phyloP scores from a whole-genome alignment of 2,797 vertebrate species.

The Neostethus bicornis region DNA sequence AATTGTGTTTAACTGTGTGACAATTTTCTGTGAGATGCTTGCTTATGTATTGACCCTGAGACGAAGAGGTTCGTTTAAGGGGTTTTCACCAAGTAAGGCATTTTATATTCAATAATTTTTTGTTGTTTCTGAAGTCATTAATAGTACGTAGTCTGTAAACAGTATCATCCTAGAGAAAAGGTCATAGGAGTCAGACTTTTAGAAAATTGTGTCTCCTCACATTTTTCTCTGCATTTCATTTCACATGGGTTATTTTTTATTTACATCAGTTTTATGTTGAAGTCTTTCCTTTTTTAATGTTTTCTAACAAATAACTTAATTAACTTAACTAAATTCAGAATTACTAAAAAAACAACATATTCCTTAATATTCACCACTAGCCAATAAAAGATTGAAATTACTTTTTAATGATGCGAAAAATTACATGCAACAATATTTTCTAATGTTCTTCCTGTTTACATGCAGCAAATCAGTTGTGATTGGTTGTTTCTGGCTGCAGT shows the following conservation, averaged over 20 bases:
- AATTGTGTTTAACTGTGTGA: slow-evolving; percentile 7
- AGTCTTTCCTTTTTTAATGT: not conserved
- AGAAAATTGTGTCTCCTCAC: not conserved
- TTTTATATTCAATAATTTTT: slow-evolving; percentile 62
- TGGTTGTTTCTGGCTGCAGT: slow-evolving; percentile 33
- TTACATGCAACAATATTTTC: slow-evolving; percentile 16
- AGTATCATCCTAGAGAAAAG: slow-evolving; percentile 9
- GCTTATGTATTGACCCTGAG: slow-evolving; percentile 21
- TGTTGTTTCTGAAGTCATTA: slow-evolving; percentile 47
- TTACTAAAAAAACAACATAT: slow-evolving; percentile 2
- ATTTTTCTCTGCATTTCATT: not conserved
- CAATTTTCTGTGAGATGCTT: slow-evolving; percentile 7
- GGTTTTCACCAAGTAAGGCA: slow-evolving; percentile 45
- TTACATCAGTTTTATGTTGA: not conserved
- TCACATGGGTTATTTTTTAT: not conserved
- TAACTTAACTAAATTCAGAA: not conserved
- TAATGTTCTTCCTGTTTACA: slow-evolving; percentile 52
- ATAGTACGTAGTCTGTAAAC: slow-evolving; percentile 10
- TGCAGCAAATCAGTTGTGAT: slow-evolving; percentile 18
- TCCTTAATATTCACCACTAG: not conserved
- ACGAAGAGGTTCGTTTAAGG: slow-evolving; percentile 22
- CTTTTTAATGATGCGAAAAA: slow-evolving; percentile 15
- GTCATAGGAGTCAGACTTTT: slow-evolving; percentile 25
- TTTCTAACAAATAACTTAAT: not conserved
- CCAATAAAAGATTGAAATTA: not conserved